These are phyloP conservation scores for Pinna nobilis DNA, from an alignment of 1,140 invertebrate species.

Conservation along the genomic window DNA sequence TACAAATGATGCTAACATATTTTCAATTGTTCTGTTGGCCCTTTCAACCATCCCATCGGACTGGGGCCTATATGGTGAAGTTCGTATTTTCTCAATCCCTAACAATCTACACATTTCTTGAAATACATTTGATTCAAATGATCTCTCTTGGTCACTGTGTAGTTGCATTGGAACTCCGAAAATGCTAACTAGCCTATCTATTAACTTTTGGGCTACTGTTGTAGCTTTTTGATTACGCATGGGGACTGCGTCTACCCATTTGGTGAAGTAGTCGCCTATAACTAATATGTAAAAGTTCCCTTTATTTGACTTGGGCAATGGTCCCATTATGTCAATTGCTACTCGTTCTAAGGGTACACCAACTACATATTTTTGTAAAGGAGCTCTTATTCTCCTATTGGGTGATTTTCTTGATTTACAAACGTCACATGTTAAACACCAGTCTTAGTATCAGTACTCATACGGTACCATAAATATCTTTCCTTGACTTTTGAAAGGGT, in stretches of 20 bases:
- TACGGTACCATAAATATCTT: constrained; percentile 17
- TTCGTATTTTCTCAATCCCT: constrained; percentile 28
- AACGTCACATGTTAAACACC: constrained; percentile 26
- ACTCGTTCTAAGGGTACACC: constrained; percentile 17
- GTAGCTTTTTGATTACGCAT: constrained; percentile 47
- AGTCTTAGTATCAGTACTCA: constrained; percentile 24
- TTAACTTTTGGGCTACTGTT: constrained; percentile 64
- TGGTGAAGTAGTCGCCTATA: constrained; percentile 53
- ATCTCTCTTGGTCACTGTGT: constrained; percentile 66
- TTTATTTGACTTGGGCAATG: constrained; percentile 20
- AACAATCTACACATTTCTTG: constrained; percentile 33
- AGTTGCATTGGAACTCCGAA: constrained; percentile 69
- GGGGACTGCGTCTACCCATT: constrained; percentile 48
- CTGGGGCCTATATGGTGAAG: constrained; percentile 40
- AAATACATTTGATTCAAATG: constrained; percentile 42
- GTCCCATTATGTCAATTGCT: constrained; percentile 30
- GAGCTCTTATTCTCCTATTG: constrained; percentile 8
- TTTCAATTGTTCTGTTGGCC: constrained; percentile 37
- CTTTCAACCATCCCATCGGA: constrained; percentile 45
- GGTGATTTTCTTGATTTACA: constrained; percentile 15
- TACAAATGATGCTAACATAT: constrained; percentile 29
- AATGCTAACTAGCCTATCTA: constrained; percentile 61
- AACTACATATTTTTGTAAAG: constrained; percentile 32
- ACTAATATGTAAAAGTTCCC: constrained; percentile 61
- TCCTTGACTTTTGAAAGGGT: constrained; percentile 24